These are phyloP conservation scores for Noctua pronuba DNA, from an alignment of 2,888 invertebrate species.

Conservation along the genomic window DNA sequence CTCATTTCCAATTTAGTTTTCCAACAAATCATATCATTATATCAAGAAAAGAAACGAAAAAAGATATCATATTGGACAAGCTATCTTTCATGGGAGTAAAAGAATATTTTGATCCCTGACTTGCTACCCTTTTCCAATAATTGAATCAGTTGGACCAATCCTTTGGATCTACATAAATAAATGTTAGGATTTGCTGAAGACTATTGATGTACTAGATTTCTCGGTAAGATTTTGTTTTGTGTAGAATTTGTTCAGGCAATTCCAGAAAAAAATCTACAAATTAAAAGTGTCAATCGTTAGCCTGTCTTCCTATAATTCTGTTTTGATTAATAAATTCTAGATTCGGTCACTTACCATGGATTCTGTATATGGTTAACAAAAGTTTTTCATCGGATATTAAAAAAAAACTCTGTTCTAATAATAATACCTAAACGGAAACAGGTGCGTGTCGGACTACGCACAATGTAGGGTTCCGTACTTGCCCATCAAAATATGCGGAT, in stretches of 20 bases:
- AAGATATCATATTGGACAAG: not conserved
- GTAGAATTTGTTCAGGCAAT: not conserved
- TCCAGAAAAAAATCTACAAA: not conserved
- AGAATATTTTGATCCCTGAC: constrained; percentile 36
- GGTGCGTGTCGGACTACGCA: too few species aligned
- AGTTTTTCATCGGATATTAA: too few species aligned
- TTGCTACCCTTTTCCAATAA: constrained; percentile 50
- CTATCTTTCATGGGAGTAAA: constrained; percentile 21
- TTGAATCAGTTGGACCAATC: constrained; percentile 37
- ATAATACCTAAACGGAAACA: too few species aligned
- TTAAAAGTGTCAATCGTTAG: not conserved
- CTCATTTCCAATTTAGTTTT: not conserved
- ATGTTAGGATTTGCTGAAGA: constrained; percentile 34
- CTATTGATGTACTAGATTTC: constrained; percentile 7
- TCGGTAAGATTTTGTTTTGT: not conserved
- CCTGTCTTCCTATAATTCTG: too few species aligned
- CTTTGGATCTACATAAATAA: constrained; percentile 38
- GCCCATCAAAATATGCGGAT: too few species aligned
- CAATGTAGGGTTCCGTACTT: too few species aligned
- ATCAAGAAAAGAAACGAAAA: not conserved
- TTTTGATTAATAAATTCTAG: too few species aligned
- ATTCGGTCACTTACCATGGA: too few species aligned
- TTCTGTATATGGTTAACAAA: too few species aligned
- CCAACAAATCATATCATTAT: not conserved
- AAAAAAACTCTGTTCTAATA: too few species aligned